A percentile compares a stretch with the other conserved stretches of the same genome.
Conservation (phyloP, 2,888 invertebrate species). For the Conops quadrifasciatus region DNA sequence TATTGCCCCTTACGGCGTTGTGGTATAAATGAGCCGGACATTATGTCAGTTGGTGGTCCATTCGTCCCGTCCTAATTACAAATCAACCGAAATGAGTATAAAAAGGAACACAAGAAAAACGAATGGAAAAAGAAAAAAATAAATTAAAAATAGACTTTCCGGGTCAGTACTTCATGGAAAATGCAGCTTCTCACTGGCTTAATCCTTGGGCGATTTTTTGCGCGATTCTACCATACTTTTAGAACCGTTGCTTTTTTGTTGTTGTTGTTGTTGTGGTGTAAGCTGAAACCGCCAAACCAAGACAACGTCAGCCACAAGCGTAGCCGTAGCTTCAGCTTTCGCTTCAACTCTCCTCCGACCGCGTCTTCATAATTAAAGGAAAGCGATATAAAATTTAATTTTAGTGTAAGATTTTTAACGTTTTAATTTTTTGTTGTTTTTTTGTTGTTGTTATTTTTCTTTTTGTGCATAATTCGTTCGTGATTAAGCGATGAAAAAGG, state of each 20-base stretch:
- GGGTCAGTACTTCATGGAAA: constrained; percentile 60
- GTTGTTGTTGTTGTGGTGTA: not conserved
- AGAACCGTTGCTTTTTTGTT: not conserved
- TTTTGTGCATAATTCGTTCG: too few species aligned
- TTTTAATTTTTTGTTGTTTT: not conserved
- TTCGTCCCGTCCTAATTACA: constrained; percentile 61
- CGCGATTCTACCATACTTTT: constrained; percentile 19
- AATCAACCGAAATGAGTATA: constrained; percentile 55
- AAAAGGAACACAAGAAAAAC: not conserved
- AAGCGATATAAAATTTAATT: not conserved
- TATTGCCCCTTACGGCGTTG: constrained; percentile 29
- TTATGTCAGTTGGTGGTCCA: constrained; percentile 60
- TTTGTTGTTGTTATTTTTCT: too few species aligned
- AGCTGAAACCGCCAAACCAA: too few species aligned
- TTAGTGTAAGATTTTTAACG: not conserved
- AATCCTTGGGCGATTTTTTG: constrained; percentile 43
- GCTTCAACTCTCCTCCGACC: not conserved
- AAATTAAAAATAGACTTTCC: constrained; percentile 44
- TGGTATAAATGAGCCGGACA: constrained; percentile 38
- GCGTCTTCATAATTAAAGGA: constrained; percentile 9
- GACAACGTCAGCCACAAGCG: too few species aligned
- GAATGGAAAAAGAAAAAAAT: constrained; percentile 6
- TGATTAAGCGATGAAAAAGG: too few species aligned
- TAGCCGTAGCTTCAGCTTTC: too few species aligned
- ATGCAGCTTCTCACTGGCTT: constrained; percentile 53